Base-by-base conservation (phyloP, 2,888 invertebrate genomes). In the Athalia cordata region DNA sequence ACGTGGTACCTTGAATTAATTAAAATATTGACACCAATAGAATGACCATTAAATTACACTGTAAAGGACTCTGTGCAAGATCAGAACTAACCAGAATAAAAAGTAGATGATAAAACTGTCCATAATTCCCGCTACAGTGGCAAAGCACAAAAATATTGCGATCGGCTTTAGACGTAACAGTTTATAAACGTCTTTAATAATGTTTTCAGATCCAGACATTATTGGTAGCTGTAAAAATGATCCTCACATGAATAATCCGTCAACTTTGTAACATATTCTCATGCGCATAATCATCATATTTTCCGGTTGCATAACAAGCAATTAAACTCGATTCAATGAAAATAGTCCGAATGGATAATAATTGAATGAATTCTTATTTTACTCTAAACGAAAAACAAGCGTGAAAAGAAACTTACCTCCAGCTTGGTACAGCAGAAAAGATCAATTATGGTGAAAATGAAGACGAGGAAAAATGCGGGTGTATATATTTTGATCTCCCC, bases 21-120 rank as follows among this genome's bases (percentile, higher is more conserved):
- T 45, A 3, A 64, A 67, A 67, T 67, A 8, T 52, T 68, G 0
- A 67, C n/a, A 68, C 7, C 11, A 4, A 55, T 55, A 55, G 5
- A 55, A 4, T 55, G 55, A n/a, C n/a, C 6, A 11, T 55, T n/a
- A 55, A 55, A 55, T 6, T 55, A n/a, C 55, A n/a, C 6, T 68
- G 11, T 4, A 9, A 15, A 67, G 29, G 29, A 29, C 29, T 29
- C 29, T 29, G 29, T 29, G 29, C 29, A 29, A 47, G 9, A 65
- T 65, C 13, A 7, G n/a, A 65, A 88, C 91, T 91, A 85, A 94
- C 95, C 96, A 96, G 87, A 96, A 96, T 91, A 96, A 92, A 84
- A 95, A 96, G 85, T 95, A 96, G 13, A 96, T 94, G 75, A 96
- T 93, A 88, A 96, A 96, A 72, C 96, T 95, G 84, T 96, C 96